These are phyloP conservation scores for Gallinago undulata DNA, from an alignment of 2,113 vertebrate species.

Conservation along the genomic window DNA sequence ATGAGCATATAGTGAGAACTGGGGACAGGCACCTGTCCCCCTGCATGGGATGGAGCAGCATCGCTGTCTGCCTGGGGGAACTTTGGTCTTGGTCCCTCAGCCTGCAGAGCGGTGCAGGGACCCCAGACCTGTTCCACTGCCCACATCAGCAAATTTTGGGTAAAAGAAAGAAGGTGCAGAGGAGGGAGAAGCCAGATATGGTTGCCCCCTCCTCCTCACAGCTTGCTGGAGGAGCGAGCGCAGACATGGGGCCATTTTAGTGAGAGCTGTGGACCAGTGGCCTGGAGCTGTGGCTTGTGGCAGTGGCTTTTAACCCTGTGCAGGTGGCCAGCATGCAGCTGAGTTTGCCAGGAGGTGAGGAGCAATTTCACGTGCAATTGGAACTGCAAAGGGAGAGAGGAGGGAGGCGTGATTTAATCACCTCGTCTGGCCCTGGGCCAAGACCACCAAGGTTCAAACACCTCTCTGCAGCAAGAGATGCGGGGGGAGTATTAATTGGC, in stretches of 20 bases:
- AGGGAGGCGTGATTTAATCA: not conserved
- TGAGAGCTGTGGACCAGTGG: rapidly evolving
- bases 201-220: not conserved
- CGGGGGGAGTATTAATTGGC: not conserved
- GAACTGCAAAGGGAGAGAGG: not conserved
- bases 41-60: not conserved
- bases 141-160: not conserved
- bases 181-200: not conserved
- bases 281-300: not conserved
- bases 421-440: conserved; percentile 7
- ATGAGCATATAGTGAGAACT: not conserved
- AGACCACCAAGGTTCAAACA: conserved; percentile 40
- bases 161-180: not conserved
- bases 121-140: not conserved
- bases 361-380: conserved; percentile 36
- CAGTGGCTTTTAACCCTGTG: not conserved
- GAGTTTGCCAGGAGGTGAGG: not conserved
- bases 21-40: not conserved
- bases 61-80: not conserved
- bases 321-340: not conserved
- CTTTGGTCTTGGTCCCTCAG: not conserved
- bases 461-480: not conserved
- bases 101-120: not conserved
- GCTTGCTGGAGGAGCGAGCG: rapidly evolving
- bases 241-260: rapidly evolving